These are phyloP conservation scores for Nebria brevicollis DNA, from an alignment of 2,888 invertebrate species.

Conservation along the genomic window DNA sequence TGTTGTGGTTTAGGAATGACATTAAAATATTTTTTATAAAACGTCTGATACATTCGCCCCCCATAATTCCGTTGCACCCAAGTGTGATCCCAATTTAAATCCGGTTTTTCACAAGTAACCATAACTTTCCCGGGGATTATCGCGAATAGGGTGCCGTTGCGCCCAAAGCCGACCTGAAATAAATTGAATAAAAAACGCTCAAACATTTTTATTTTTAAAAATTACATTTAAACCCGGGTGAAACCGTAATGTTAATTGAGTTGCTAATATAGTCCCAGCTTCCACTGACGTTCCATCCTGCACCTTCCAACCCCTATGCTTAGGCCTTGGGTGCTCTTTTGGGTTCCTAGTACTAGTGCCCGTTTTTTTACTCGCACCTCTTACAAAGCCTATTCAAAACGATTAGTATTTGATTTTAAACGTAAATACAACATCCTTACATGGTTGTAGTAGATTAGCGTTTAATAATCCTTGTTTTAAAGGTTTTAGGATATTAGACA, in stretches of 20 bases:
- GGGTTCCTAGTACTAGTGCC: conserved; percentile 77
- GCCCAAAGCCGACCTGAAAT: conserved; percentile 83
- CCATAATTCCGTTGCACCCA: conserved; percentile 76
- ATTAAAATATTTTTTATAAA: conserved; percentile 88
- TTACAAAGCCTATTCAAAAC: conserved; percentile 59
- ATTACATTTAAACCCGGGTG: conserved; percentile 84
- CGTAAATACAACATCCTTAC: conserved; percentile 16
- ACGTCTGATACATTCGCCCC: conserved; percentile 71
- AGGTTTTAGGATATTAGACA: conserved; percentile 17
- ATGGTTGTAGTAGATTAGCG: conserved; percentile 23
- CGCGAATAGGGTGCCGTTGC: conserved; percentile 83
- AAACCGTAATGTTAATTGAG: conserved; percentile 76
- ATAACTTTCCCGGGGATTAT: conserved; percentile 81
- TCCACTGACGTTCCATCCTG: conserved; percentile 76
- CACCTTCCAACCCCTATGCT: conserved; percentile 82
- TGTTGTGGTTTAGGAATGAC: conserved; percentile 83
- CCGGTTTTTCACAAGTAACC: conserved; percentile 83
- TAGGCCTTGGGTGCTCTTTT: conserved; percentile 74
- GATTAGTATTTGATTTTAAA: conserved; percentile 15
- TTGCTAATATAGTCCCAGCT: conserved; percentile 74
- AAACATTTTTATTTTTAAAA: conserved; percentile 37
- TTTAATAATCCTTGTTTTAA: conserved; percentile 20
- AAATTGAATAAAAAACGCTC: conserved; percentile 9
- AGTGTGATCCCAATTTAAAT: conserved; percentile 80
- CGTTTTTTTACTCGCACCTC: conserved; percentile 80